Percentiles rank a stretch among this genome's conserved stretches.
Conservation (phyloP, 2,888 invertebrate genomes). For the Petrolisthes cinctipes region DNA sequence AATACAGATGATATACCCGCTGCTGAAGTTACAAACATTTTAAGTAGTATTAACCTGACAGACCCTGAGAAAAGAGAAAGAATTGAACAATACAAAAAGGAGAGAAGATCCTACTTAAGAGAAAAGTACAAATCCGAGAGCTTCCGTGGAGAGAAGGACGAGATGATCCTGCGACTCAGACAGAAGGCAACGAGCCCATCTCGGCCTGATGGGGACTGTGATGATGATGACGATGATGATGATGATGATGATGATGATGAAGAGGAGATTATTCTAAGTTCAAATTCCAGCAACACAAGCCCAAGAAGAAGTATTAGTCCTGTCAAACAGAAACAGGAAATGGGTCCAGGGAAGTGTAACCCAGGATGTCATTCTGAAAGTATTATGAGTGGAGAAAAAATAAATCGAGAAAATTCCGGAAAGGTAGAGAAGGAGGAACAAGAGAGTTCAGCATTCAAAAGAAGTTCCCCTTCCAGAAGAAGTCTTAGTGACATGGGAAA, state of each 20-base stretch:
- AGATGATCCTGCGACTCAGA: constrained; percentile 78
- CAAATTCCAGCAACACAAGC: constrained; percentile 27
- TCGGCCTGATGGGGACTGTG: constrained; percentile 47
- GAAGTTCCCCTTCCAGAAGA: constrained; percentile 44
- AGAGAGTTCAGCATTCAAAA: constrained; percentile 24
- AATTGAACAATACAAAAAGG: constrained; percentile 91
- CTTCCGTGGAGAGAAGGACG: constrained; percentile 71
- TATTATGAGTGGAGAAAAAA: constrained; percentile 4
- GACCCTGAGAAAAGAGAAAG: constrained; percentile 79
- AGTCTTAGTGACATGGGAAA: constrained; percentile 65
- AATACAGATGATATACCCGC: constrained; percentile 7
- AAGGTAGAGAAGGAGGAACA: constrained; percentile 26
- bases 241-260: background rate
- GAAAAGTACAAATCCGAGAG: constrained; percentile 83
- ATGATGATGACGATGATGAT: constrained; percentile 3
- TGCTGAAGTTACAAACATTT: background rate
- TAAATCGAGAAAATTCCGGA: background rate
- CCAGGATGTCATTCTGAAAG: constrained; percentile 15
- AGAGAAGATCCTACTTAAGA: constrained; percentile 84
- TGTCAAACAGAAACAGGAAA: constrained; percentile 30
- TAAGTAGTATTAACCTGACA: constrained; percentile 18
- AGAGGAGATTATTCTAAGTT: constrained; percentile 33
- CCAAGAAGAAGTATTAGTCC: constrained; percentile 42
- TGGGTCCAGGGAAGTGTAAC: constrained; percentile 21
- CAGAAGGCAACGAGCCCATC: constrained; percentile 70